Percentiles rank a stretch among this genome's conserved stretches.
These are phyloP conservation scores for Sussaba pulchella DNA, from an alignment of 2,888 invertebrate genomes.

Conservation along the genomic window DNA sequence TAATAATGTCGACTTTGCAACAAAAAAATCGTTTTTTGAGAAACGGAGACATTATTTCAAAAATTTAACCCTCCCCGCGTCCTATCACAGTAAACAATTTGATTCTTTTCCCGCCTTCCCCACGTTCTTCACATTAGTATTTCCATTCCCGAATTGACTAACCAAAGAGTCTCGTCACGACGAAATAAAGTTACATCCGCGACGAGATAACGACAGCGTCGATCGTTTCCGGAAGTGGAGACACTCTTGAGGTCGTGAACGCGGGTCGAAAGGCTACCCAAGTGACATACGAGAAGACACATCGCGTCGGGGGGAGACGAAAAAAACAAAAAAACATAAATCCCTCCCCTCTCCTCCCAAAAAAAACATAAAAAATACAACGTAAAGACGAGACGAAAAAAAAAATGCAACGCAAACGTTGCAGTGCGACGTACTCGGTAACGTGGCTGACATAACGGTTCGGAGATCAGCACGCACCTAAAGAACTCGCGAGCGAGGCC, in stretches of 20 bases:
- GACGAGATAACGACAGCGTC: conserved; percentile 49
- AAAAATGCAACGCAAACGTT: conserved; percentile 26
- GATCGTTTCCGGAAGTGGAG: conserved; percentile 59
- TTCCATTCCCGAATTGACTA: background rate
- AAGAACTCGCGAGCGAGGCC: conserved; percentile 47
- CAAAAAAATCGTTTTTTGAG: too few species aligned
- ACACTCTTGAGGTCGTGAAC: conserved; percentile 47
- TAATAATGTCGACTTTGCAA: too few species aligned
- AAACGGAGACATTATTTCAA: too few species aligned
- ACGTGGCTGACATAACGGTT: conserved; percentile 51
- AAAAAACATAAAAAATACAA: conserved; percentile 2
- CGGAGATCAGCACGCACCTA: conserved; percentile 56
- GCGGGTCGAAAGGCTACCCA: conserved; percentile 5
- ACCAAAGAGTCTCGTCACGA: background rate
- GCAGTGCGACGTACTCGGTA: conserved; percentile 12
- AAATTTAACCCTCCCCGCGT: too few species aligned
- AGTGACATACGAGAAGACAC: conserved; percentile 26
- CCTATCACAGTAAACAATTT: too few species aligned
- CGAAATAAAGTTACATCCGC: conserved; percentile 17
- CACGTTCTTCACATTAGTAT: background rate
- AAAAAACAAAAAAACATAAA: background rate
- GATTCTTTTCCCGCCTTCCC: background rate
- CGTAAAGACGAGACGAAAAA: conserved; percentile 13
- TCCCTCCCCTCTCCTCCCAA: too few species aligned
- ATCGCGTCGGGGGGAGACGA: background rate